Conservation (phyloP, 2,113 vertebrate species). For the Macroglossus sobrinus region DNA sequence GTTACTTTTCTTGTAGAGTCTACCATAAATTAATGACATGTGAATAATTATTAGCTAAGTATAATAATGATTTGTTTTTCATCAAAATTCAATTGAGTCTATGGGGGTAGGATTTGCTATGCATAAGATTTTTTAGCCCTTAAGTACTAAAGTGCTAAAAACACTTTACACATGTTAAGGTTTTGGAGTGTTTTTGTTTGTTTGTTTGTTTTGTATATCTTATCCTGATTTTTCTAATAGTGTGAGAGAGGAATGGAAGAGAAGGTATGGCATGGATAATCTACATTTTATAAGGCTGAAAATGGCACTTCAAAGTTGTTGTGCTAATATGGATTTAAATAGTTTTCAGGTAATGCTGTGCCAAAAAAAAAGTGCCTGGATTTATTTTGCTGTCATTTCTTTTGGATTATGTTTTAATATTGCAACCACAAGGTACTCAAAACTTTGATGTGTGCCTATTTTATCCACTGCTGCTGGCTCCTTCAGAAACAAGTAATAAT, state of each 20-base stretch:
- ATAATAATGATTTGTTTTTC: not conserved
- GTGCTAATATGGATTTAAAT: not conserved
- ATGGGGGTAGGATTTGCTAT: fast-evolving
- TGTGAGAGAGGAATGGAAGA: not conserved
- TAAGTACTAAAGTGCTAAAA: not conserved
- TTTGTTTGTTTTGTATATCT: not conserved
- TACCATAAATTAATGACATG: not conserved
- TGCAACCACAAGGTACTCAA: not conserved
- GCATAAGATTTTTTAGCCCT: not conserved
- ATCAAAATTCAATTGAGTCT: not conserved
- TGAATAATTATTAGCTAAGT: slow-evolving; percentile 12
- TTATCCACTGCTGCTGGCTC: not conserved
- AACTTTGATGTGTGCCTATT: not conserved
- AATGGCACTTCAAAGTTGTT: not conserved
- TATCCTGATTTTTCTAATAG: not conserved
- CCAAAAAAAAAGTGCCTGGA: not conserved
- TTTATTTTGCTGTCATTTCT: not conserved
- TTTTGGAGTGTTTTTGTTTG: not conserved
- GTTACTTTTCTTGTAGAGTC: not conserved
- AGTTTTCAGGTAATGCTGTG: not conserved
- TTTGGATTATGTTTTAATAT: not conserved
- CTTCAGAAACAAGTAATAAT: not conserved
- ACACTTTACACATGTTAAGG: not conserved
- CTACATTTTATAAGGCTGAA: not conserved
- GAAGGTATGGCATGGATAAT: not conserved